Conservation (phyloP, 37 sponge, comb jelly and placozoan species). For the Axinella damicornis region DNA sequence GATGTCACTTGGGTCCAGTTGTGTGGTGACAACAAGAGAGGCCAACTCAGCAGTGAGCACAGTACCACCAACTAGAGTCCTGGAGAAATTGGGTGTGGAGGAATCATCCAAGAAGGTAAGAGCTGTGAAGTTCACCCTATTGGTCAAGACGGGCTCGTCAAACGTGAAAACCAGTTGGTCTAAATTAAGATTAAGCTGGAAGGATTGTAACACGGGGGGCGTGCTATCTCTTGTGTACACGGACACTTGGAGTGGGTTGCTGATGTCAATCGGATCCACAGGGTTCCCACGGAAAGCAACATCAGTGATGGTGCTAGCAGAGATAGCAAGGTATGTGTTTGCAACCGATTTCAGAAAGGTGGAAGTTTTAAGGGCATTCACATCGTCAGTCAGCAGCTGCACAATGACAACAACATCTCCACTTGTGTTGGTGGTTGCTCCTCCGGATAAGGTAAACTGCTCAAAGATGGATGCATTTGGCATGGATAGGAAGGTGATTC, state of each 20-base stretch:
- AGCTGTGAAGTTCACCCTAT: not conserved
- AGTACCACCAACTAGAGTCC: constrained; percentile 64
- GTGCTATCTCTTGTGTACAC: constrained; percentile 65
- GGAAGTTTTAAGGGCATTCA: constrained; percentile 76
- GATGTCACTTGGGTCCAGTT: constrained; percentile 54
- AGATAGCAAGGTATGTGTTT: constrained; percentile 75
- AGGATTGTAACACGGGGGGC: constrained; percentile 61
- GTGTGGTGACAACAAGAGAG: constrained; percentile 51
- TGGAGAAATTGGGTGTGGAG: constrained; percentile 12
- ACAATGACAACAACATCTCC: constrained; percentile 58
- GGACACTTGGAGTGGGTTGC: constrained; percentile 47
- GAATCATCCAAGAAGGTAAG: constrained; percentile 67
- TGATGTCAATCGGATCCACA: constrained; percentile 33
- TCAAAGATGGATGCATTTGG: constrained; percentile 66
- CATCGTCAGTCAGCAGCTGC: constrained; percentile 39
- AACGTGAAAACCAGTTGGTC: constrained; percentile 72
- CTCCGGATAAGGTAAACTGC: constrained; percentile 62
- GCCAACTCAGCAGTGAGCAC: constrained; percentile 41
- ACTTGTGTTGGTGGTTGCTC: constrained; percentile 51
- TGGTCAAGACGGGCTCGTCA: constrained; percentile 77
- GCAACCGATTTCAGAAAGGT: constrained; percentile 40
- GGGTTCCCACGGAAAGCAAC: constrained; percentile 49
- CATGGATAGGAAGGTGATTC: constrained; percentile 64
- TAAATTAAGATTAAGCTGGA: constrained; percentile 65
- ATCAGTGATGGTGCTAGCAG: constrained; percentile 66